Evolutionary conservation across 2,888 invertebrate species (phyloP).

Genomic region (Eristalis pertinax): DNA sequence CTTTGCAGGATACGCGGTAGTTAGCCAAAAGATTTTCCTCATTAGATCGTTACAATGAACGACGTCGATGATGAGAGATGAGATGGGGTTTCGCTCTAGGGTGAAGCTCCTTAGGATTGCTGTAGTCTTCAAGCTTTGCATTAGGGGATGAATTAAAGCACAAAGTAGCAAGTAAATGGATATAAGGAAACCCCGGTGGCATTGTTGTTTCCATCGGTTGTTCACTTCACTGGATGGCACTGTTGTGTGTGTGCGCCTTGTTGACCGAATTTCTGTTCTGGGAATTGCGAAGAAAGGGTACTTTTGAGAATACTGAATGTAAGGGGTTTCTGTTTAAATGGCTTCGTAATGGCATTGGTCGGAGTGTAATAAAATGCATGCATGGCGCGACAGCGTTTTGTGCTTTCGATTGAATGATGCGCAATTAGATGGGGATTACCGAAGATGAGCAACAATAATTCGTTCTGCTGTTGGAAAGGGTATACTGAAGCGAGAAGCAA

Average conservation of each 20-base stretch:
- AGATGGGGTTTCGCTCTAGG: constrained; percentile 5
- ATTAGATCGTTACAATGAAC: constrained; percentile 67
- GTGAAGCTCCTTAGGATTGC: constrained; percentile 36
- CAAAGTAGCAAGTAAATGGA: constrained; percentile 68
- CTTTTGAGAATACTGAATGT: constrained; percentile 13
- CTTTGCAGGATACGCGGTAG: constrained; percentile 70
- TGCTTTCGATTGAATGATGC: constrained; percentile 21
- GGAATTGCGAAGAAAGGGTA: constrained; percentile 45
- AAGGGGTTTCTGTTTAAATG: constrained; percentile 50
- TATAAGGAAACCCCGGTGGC: constrained; percentile 16
- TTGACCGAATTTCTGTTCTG: constrained; percentile 55
- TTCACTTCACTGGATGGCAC: constrained; percentile 21
- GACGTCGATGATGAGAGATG: constrained; percentile 32
- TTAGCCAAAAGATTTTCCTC: constrained; percentile 72
- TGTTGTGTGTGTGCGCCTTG: constrained; percentile 34
- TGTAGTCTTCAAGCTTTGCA: constrained; percentile 33
- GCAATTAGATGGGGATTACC: constrained; percentile 61
- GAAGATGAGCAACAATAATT: constrained; percentile 36
- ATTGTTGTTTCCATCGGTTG: constrained; percentile 48
- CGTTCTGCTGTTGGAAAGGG: background rate
- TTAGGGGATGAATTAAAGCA: constrained; percentile 71
- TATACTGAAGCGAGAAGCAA: background rate
- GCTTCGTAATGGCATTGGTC: constrained; percentile 58
- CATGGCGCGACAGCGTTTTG: constrained; percentile 17
- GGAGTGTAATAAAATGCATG: constrained; percentile 42